A percentile compares a stretch with the other conserved stretches of the same genome.
Conservation (phyloP, 2,888 invertebrate species). For the Sabellastarte sp. region DNA sequence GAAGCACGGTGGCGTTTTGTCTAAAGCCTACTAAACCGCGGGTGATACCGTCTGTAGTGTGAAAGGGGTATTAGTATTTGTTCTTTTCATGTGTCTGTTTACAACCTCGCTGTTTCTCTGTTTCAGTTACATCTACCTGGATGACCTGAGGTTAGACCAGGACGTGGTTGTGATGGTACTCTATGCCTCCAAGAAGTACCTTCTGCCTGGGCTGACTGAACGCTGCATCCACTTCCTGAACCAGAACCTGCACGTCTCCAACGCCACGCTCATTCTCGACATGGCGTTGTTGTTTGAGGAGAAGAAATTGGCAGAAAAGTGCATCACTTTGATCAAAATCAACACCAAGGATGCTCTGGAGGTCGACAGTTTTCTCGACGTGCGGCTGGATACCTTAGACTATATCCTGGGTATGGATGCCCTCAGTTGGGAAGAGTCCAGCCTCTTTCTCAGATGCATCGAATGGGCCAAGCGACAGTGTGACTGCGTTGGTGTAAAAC, state of each 20-base stretch:
- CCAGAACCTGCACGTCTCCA: conserved; percentile 23
- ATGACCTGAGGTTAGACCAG: conserved; percentile 31
- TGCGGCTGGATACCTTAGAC: neutral
- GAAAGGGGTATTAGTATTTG: too few relatives aligned
- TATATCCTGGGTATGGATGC: neutral
- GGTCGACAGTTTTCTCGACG: neutral
- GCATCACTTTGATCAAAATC: conserved; percentile 13
- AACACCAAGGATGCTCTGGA: conserved; percentile 16
- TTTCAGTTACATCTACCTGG: conserved; percentile 33
- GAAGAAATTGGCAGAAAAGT: conserved; percentile 10
- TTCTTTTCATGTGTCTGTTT: too few relatives aligned
- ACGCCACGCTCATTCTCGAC: conserved; percentile 18
- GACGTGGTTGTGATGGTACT: conserved; percentile 32
- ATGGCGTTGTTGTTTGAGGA: conserved; percentile 12
- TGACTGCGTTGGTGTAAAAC: too few relatives aligned
- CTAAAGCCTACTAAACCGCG: too few relatives aligned
- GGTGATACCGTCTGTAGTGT: too few relatives aligned
- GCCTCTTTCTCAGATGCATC: neutral
- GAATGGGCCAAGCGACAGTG: conserved; percentile 2
- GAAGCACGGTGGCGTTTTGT: too few relatives aligned
- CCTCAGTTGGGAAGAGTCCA: neutral
- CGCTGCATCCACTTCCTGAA: conserved; percentile 33
- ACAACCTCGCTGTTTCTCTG: too few relatives aligned
- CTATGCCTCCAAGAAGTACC: conserved; percentile 36
- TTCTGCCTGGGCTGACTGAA: conserved; percentile 26